These are phyloP conservation scores for Allobates femoralis DNA, from an alignment of 2,797 vertebrate genomes.

Conservation along the genomic window DNA sequence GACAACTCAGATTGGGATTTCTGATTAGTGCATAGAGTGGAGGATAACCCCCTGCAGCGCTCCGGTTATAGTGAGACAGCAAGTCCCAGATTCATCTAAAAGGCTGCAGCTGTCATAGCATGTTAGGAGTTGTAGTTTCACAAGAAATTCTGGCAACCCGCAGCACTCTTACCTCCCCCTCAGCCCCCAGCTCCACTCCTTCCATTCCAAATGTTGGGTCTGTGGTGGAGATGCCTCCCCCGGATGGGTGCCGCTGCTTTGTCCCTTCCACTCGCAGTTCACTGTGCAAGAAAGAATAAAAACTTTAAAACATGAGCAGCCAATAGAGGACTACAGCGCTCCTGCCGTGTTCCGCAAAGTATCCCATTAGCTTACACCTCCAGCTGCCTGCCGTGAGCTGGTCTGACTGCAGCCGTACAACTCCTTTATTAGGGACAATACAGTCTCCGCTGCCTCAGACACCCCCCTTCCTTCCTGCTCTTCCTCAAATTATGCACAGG, in stretches of 20 bases:
- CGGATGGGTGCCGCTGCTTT: constrained; percentile 91
- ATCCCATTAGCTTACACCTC: not conserved
- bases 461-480: constrained; percentile 68
- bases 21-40: no score
- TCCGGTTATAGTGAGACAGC: no score
- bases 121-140: no score
- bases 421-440: not conserved
- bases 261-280: constrained; percentile 88
- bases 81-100: no score
- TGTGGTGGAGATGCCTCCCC: constrained; percentile 76
- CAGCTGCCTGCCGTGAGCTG: not conserved
- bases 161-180: constrained; percentile 88
- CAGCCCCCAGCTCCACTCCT: constrained; percentile 89
- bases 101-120: no score
- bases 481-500: constrained; percentile 63
- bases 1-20: no score
- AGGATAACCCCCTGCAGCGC: no score
- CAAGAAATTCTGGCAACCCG: no score
- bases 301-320: not conserved
- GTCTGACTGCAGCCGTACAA: not conserved
- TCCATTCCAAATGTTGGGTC: constrained; percentile 91
- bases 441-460: constrained; percentile 51
- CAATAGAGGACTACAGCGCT: not conserved
- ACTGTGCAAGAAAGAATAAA: constrained; percentile 71
- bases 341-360: not conserved